Evolutionary conservation across 2,888 invertebrate species (phyloP).

Genomic region (Malthinus seriepunctatus): DNA sequence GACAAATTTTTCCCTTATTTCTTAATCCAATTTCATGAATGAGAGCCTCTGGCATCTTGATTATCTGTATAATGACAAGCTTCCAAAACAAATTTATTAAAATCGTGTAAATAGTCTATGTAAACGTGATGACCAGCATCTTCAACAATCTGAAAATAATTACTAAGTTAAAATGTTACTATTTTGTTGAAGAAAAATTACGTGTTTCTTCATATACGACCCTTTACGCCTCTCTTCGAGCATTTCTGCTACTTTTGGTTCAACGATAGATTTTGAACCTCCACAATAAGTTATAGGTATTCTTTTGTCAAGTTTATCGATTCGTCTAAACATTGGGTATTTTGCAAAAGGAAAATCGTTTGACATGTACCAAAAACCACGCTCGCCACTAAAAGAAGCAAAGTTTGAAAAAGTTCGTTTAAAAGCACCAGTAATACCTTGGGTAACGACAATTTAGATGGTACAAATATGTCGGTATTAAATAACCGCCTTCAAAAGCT

Average conservation of each 20-base stretch:
- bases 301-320: neutral
- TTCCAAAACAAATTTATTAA: neutral
- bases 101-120: conserved; percentile 1
- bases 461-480: neutral
- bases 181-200: neutral
- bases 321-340: neutral
- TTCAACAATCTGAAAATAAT: neutral
- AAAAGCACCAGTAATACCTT: neutral
- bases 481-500: neutral
- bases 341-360: neutral
- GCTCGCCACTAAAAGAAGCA: neutral
- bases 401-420: neutral
- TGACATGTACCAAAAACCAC: conserved; percentile 1
- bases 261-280: neutral
- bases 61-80: neutral
- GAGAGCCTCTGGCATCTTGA: neutral
- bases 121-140: conserved; percentile 1
- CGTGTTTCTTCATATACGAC: neutral
- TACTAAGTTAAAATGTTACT: neutral
- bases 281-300: neutral
- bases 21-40: too few relatives aligned
- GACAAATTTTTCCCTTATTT: too few relatives aligned
- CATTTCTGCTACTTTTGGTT: neutral
- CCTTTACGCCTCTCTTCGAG: neutral
- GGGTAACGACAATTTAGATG: neutral